Base-by-base conservation (phyloP, 2,113 vertebrate species). In the Silurus glanis region DNA sequence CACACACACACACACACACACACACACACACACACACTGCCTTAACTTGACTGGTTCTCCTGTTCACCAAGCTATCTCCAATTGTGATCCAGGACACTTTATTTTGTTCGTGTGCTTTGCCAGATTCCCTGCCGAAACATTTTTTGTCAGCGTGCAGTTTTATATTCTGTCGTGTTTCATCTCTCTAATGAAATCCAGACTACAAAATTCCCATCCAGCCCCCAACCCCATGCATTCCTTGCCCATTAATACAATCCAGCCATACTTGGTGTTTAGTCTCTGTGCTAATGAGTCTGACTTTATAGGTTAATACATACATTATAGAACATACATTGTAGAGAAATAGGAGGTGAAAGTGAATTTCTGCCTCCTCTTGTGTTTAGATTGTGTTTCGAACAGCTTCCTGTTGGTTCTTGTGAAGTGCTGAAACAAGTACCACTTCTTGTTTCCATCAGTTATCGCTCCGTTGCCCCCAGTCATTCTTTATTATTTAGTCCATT, bases 131-230 rank as follows among this genome's bases (percentile, higher is more conserved):
- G 47, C n/a, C 37, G 64, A 51, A 45, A 61, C 51, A 23, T 71
- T 53, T 59, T 86, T n/a, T 80, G 62, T 69, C 76, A 86, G 28
- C 69, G n/a, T 62, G 55, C 74, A 69, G 66, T 86, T 86, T 64
- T 64, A 76, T 75, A n/a, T 82, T 53, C 9, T 45, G 55, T 23
- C 23, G 1, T 37, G 45, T 75, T 81, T 13, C 53, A 71, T 49
- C 37, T 74, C 45, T 66, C 45, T 87, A 83, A 87, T 87, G 47
- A 83, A 66, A 76, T 49, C 3, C 85, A 86, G 85, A 86, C 47
- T 23, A 55, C 61, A 80, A 23, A 37, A 61, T 76, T 51, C 19
- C 56, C 51, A 66, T 82, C 45, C n/a, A 55, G 47, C 69, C n/a
- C 10, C n/a, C 9, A 55, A 59, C 14, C 2, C 25, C 25, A 23